Base-by-base conservation (phyloP, 2,888 invertebrate species). In the Notodromas monacha region DNA sequence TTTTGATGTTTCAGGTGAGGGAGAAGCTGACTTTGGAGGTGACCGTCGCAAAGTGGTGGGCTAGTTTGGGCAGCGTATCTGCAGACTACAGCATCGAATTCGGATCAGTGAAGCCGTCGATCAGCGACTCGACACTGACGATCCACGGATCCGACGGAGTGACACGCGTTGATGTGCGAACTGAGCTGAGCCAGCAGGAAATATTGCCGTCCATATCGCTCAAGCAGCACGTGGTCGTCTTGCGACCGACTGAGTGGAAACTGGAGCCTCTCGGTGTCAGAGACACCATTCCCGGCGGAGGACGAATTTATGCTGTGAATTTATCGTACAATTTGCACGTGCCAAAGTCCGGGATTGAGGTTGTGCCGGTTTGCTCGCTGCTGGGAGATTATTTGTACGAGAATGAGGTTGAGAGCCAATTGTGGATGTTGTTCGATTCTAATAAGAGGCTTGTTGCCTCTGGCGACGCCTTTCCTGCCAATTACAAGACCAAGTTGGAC, bases 31-130 rank as follows among this genome's bases (percentile, higher is more conserved):
- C 76, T 12, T 48, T 89, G 34, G 89, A 92, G 52, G 52, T 89
- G 26, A 76, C 68, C 33, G 58, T 89, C 35, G 79, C 79, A 5
- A 84, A 84, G 50, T 84, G 77, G 59, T 89, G 86, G 86, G 73
- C 81, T 6, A 77, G 69, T 54, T 55, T 72, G 31, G 79, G 77
- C 15, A 69, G 69, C 27, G 59, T 68, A 32, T 50, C 48, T 26
- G 47, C 79, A 13, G 62, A 65, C 45, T 77, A 76, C 48, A 59
- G 55, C 26, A 49, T 89, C 28, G 63, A 66, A 42, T 77, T 89
- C 51, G 65, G 65, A 49, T 81, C 84, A 2, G 57, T 79, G 31
- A 57, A 60, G 43, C 58, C 69, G n/a, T 63, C 63, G 45, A 60
- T 39, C 12, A 40, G 54, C 35, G 56, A 58, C 36, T n/a, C n/a